Evolutionary conservation across 2,113 vertebrate genomes (phyloP), one percentile per base, ranked within the genome.

Genomic region (Felis chaus): DNA sequence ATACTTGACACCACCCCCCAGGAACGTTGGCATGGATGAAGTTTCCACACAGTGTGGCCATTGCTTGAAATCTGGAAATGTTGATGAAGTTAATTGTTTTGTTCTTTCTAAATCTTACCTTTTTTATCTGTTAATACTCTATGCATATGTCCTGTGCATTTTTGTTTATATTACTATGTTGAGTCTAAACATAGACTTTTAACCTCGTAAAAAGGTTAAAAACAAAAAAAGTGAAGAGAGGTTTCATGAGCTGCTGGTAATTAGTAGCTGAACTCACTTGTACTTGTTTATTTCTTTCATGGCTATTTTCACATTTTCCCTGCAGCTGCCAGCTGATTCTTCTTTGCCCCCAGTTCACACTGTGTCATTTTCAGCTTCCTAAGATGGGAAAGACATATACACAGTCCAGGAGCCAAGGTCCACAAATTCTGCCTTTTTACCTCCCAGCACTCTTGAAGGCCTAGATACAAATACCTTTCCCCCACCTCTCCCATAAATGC

Each of bases 281-380:
- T 99, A 69, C 33, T 7, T 53, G 7, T 99, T 99, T 12, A 99
- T 98, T 98, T 99, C 99, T 97, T 99, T 99, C 0, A 98, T 98
- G 0, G 99, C 99, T 92, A 99, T 95, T 65, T 99, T 61, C 0
- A 99, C 99, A 96, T 99, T 99, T 71, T 99, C 99, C 97, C 99
- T 81, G 99, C 99, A 98, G 98, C 99, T 4, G 99, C 98, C 29
- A 99, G 98, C 97, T 99, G 98, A 82, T 83, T 99, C 97, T 99
- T 99, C 96, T 99, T 99, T 98, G 99, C 99, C 92, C 99, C 99
- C 10, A 98, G 98, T 97, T 99, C 99, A 79, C 99, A 98, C 86
- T 99, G 99, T 71, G 99, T 99, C 93, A 99, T 99, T 0, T 99
- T 99, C 91, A 99, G 95, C 95, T 99, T 99, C 98, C 99, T 99